phyloP scores from a whole-genome alignment of 1,140 invertebrate species.

The Ceratina calcarata region DNA sequence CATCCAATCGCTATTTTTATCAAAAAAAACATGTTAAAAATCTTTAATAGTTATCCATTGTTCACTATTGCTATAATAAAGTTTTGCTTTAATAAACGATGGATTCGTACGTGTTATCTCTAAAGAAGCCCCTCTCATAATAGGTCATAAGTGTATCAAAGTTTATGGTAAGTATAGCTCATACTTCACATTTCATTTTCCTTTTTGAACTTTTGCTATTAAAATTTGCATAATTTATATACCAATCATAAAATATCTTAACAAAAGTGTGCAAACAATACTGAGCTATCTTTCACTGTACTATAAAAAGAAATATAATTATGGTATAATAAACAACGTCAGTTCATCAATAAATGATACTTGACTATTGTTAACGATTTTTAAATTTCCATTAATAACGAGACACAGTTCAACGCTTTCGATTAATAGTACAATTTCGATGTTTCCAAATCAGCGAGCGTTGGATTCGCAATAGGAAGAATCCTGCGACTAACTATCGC shows the following conservation, averaged over 20 bases:
- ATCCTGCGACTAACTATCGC: neutral
- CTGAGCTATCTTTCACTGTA: too few species aligned
- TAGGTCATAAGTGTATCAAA: neutral
- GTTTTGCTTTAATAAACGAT: slow-evolving; percentile 80
- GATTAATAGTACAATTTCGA: neutral
- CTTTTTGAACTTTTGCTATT: too few species aligned
- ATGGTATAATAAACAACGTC: too few species aligned
- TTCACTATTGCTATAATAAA: slow-evolving; percentile 81
- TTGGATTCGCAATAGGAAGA: neutral
- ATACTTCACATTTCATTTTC: neutral
- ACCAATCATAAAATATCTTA: too few species aligned
- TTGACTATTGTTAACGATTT: too few species aligned
- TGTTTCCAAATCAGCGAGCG: neutral
- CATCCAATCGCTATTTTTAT: slow-evolving; percentile 80
- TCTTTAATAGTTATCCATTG: slow-evolving; percentile 80
- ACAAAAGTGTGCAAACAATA: too few species aligned
- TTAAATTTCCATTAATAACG: too few species aligned
- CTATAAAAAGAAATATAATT: too few species aligned
- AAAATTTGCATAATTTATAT: too few species aligned
- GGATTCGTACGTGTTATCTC: slow-evolving; percentile 51
- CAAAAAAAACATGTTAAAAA: slow-evolving; percentile 79
- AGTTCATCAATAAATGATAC: too few species aligned
- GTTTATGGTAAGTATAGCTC: slow-evolving; percentile 21
- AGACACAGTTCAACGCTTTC: neutral
- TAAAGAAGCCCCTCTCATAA: neutral